These are phyloP conservation scores for Malthinus flaveolus DNA, from an alignment of 2,888 invertebrate genomes.

Conservation along the genomic window DNA sequence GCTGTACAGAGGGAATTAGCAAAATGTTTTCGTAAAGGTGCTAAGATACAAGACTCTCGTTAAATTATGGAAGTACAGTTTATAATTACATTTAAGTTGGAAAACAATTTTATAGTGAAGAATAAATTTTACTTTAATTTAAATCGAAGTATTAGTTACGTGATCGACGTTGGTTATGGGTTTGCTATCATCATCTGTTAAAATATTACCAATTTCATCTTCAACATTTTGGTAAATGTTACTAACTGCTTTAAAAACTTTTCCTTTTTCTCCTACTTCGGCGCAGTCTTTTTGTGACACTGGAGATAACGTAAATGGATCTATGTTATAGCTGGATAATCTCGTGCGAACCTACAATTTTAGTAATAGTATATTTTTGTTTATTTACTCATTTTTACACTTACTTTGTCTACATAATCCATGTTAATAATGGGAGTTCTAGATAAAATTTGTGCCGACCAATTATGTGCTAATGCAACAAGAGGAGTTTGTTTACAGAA, in stretches of 20 bases:
- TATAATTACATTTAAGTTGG: too few relatives aligned
- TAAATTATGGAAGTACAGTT: too few relatives aligned
- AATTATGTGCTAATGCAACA: slow-evolving; percentile 68
- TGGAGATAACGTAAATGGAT: slow-evolving; percentile 75
- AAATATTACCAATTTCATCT: neutral
- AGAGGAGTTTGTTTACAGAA: slow-evolving; percentile 71
- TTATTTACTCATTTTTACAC: slow-evolving; percentile 10
- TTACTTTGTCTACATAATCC: slow-evolving; percentile 69
- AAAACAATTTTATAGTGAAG: too few relatives aligned
- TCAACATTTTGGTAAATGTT: neutral
- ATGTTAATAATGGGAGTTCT: slow-evolving; percentile 72
- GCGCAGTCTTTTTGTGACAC: slow-evolving; percentile 74
- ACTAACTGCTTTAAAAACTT: slow-evolving; percentile 58
- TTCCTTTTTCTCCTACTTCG: slow-evolving; percentile 60
- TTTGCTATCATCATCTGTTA: neutral
- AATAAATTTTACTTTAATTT: too few relatives aligned
- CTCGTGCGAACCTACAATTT: slow-evolving; percentile 65
- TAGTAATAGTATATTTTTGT: slow-evolving; percentile 16
- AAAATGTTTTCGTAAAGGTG: slow-evolving; percentile 41
- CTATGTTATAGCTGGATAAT: slow-evolving; percentile 66
- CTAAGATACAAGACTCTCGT: slow-evolving; percentile 30
- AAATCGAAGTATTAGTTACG: neutral
- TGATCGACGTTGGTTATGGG: neutral
- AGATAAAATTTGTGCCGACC: slow-evolving; percentile 78
- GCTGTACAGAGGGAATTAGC: slow-evolving; percentile 57